These are phyloP conservation scores for Portunus trituberculatus DNA, from an alignment of 1,140 invertebrate genomes.

Conservation along the genomic window DNA sequence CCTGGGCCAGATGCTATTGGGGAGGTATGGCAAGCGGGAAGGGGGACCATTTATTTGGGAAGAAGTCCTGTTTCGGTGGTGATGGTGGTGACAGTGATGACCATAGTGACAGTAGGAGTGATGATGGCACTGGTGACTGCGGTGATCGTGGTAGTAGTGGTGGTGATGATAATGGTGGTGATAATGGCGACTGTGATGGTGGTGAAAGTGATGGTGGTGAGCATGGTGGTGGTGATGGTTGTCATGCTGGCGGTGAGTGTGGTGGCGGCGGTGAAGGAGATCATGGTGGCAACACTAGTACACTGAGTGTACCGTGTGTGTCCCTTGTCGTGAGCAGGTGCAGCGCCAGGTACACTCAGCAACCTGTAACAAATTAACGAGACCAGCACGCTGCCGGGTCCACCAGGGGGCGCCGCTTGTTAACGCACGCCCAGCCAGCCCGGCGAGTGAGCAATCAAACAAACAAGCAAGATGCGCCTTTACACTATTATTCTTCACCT, in stretches of 20 bases:
- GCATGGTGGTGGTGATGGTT: too few relatives aligned
- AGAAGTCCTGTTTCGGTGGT: neutral
- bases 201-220: too few relatives aligned
- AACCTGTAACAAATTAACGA: conserved; percentile 23
- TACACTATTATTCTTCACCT: conserved; percentile 12
- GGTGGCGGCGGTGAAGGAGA: too few relatives aligned
- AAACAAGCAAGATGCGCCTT: neutral
- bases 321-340: neutral
- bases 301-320: neutral
- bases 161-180: neutral
- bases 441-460: neutral
- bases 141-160: too few relatives aligned
- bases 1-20: too few relatives aligned
- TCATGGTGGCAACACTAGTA: too few relatives aligned
- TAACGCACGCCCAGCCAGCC: neutral
- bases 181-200: neutral
- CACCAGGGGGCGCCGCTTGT: neutral
- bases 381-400: neutral
- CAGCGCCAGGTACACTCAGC: neutral
- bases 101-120: too few relatives aligned
- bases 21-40: too few relatives aligned
- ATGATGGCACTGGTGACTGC: too few relatives aligned
- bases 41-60: neutral
- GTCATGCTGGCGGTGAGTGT: too few relatives aligned
- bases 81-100: neutral